Conservation (phyloP, 2,888 invertebrate genomes). For the Volucella inflata region DNA sequence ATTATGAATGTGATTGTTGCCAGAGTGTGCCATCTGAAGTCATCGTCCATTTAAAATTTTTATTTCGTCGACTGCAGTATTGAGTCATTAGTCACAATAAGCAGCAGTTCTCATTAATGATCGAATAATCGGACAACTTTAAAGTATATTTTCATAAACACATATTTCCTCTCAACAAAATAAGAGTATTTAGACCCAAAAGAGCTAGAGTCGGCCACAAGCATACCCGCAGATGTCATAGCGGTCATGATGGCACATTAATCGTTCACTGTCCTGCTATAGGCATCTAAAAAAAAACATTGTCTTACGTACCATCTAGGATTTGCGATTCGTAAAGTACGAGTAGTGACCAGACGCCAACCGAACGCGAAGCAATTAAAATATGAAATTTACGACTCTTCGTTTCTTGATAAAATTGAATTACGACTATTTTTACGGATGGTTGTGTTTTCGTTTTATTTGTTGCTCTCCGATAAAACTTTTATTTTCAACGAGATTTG, state of each 20-base stretch:
- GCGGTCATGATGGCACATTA: constrained; percentile 25
- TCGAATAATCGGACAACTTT: constrained; percentile 27
- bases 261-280: constrained; percentile 34
- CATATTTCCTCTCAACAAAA: not conserved
- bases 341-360: constrained; percentile 30
- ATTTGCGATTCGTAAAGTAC: not conserved
- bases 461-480: not conserved
- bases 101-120: constrained; percentile 23
- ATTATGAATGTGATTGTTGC: no score
- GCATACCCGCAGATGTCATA: not conserved
- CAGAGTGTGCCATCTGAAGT: constrained; percentile 32
- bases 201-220: no score
- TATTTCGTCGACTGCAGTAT: constrained; percentile 35
- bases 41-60: constrained; percentile 46
- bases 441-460: constrained; percentile 1
- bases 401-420: constrained; percentile 29
- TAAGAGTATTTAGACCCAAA: no score
- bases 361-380: constrained; percentile 19
- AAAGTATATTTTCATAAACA: constrained; percentile 20
- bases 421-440: constrained; percentile 7
- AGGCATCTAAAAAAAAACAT: constrained; percentile 35
- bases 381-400: constrained; percentile 36
- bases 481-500: constrained; percentile 18
- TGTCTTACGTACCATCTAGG: constrained; percentile 8
- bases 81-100: constrained; percentile 33